Percentiles rank a stretch among this genome's conserved stretches.
Evolutionary conservation across 2,888 invertebrate species (phyloP).

Genomic region (Malthinus seriepunctatus): DNA sequence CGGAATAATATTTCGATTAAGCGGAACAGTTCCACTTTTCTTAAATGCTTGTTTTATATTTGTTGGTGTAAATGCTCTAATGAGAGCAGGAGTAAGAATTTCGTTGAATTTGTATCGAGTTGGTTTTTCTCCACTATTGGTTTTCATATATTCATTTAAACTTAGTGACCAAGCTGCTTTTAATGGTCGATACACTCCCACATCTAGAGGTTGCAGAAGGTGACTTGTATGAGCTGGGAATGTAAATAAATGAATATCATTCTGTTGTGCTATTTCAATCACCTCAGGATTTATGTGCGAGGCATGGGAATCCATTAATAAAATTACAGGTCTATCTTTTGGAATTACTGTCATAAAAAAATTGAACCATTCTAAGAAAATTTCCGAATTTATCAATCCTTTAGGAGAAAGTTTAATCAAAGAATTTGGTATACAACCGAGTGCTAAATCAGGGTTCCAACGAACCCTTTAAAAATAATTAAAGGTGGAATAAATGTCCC

Average conservation of each 20-base stretch:
- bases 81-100: background rate
- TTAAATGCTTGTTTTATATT: background rate
- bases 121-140: background rate
- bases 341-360: background rate
- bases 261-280: background rate
- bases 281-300: slow-evolving; percentile 2
- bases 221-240: slow-evolving; percentile 10
- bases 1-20: background rate
- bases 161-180: background rate
- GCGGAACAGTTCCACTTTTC: background rate
- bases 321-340: background rate
- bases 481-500: slow-evolving; percentile 11
- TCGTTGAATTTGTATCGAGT: background rate
- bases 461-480: slow-evolving; percentile 12
- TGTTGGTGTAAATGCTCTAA: background rate
- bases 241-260: slow-evolving; percentile 4
- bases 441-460: slow-evolving; percentile 2
- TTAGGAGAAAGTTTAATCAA: slow-evolving; percentile 4
- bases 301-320: slow-evolving; percentile 10
- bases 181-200: background rate
- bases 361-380: background rate
- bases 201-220: slow-evolving; percentile 6
- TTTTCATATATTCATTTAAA: background rate
- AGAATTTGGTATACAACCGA: background rate
- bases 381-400: slow-evolving; percentile 1